Base-by-base conservation (phyloP, 2,113 vertebrate genomes). In the Callopanchax toddi region DNA sequence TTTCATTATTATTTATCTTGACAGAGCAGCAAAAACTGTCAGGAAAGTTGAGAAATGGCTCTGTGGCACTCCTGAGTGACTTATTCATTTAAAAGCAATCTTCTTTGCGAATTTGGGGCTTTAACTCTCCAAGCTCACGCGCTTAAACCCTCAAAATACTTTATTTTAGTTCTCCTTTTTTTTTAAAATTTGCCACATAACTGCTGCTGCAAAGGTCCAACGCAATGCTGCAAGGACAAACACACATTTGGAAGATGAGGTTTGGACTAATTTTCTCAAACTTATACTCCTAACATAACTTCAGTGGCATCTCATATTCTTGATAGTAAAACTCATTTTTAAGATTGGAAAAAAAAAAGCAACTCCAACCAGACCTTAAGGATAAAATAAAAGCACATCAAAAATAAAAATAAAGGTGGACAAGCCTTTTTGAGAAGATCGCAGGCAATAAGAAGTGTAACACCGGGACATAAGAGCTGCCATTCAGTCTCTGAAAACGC, bases 1-100 rank as follows among this genome's bases (percentile, higher is more conserved):
- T 78, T 80, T 80, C 61, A 61, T 71, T 81, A 50, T 74, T 69
- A 82, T 84, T 83, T 76, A 66, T 75, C 68, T 71, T 75, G 81
- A 84, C 79, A 71, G 78, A 6, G 10, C 62, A 40, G 49, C 16
- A 29, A 37, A 82, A 67, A 68, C 66, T 65, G 73, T 71, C 73
- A 85, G 73, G 73, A 78, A 79, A 82, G 74, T 83, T 78, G 44
- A 58, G 64, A 65, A 80, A 75, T 44, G 52, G 74, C 54, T 44
- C 55, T 48, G 32, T 78, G 76, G 42, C 74, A 73, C 52, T 78
- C 60, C 67, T 64, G 60, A 76, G 20, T 42, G 70, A 81, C 81
- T 79, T 74, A 59, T 76, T 86, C 65, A 78, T 78, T 81, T 82
- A 63, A 79, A 79, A 79, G 42, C 72, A 76, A 81, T 46, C 44